Conservation (phyloP, 2,113 vertebrate species). For the Acanthisitta chloris region DNA sequence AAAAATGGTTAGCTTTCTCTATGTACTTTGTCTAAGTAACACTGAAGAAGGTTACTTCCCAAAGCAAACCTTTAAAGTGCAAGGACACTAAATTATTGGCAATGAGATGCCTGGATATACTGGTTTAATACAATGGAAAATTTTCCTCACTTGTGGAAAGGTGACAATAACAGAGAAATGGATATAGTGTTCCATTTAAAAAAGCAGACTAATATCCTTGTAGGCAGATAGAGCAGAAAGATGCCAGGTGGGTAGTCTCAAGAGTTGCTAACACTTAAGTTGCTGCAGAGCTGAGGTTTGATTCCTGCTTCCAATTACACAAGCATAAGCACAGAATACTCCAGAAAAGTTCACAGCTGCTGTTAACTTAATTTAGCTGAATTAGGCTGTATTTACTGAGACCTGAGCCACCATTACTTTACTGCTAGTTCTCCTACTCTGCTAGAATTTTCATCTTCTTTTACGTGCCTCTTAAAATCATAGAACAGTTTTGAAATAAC, state of each 20-base stretch:
- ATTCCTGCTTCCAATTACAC: neutral
- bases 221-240: neutral
- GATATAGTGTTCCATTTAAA: neutral
- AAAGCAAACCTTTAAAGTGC: neutral
- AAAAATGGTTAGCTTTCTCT: neutral
- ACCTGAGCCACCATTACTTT: neutral
- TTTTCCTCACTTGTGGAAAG: rapidly evolving
- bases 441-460: neutral
- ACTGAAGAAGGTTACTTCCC: neutral
- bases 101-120: neutral
- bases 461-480: neutral
- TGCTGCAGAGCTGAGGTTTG: neutral
- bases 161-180: neutral
- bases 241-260: neutral
- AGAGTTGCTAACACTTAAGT: neutral
- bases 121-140: neutral
- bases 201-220: neutral
- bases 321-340: neutral
- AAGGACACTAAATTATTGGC: neutral
- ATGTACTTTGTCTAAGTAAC: neutral
- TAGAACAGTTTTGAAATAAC: neutral
- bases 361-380: neutral
- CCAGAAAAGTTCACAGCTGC: neutral
- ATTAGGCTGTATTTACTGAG: neutral
- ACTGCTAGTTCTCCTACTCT: neutral